phyloP scores from a whole-genome alignment of 2,888 invertebrate genomes.

The Lasioglossum figueresi region DNA sequence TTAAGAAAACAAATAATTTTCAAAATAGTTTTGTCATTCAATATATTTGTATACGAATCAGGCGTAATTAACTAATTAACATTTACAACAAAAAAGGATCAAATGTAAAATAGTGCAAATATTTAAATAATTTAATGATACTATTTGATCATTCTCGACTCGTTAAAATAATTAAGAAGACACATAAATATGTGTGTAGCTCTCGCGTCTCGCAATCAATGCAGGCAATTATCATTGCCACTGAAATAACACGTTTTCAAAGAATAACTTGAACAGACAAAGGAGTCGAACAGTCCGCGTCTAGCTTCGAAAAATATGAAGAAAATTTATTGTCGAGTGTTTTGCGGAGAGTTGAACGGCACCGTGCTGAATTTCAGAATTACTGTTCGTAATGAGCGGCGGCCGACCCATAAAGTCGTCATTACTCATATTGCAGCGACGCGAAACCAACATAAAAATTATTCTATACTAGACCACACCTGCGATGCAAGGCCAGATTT shows the following conservation, averaged over 20 bases:
- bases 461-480: constrained; percentile 74
- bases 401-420: constrained; percentile 74
- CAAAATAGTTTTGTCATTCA: not conserved
- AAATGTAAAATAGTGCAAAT: not conserved
- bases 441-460: constrained; percentile 60
- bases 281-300: not conserved
- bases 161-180: not conserved
- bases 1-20: no score
- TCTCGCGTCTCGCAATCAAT: not conserved
- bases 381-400: constrained; percentile 57
- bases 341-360: constrained; percentile 39
- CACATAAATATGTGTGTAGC: not conserved
- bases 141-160: not conserved
- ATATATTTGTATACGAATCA: not conserved
- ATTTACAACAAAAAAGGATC: not conserved
- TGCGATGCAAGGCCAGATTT: constrained; percentile 78
- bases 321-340: not conserved
- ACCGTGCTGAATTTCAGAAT: constrained; percentile 44
- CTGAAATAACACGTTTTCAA: not conserved
- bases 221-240: not conserved
- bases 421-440: constrained; percentile 61
- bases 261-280: not conserved
- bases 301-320: not conserved
- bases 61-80: not conserved
- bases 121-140: not conserved